Conservation (phyloP, 2,888 invertebrate species). For the Drosophila pseudotakahashii region DNA sequence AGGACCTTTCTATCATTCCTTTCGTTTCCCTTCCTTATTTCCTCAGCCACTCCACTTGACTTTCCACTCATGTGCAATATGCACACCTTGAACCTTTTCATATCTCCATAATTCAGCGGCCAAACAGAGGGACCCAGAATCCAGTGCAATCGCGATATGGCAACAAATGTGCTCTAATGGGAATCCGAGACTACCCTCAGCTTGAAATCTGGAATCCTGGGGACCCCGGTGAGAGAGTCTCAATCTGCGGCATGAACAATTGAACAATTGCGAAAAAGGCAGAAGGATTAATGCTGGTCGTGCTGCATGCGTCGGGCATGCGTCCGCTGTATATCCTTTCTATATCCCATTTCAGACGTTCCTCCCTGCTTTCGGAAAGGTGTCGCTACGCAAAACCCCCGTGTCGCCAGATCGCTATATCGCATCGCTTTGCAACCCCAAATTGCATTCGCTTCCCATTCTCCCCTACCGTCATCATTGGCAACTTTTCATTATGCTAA, state of each 20-base stretch:
- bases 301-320: conserved; percentile 43
- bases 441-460: conserved; percentile 72
- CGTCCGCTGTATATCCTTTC: conserved; percentile 29
- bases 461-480: conserved; percentile 62
- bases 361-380: conserved; percentile 55
- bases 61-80: conserved; percentile 30
- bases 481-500: conserved; percentile 78
- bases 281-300: conserved; percentile 81
- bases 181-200: conserved; percentile 37
- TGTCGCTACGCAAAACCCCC: conserved; percentile 47
- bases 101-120: conserved; percentile 70
- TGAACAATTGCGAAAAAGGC: conserved; percentile 74
- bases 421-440: conserved; percentile 70
- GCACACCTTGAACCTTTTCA: conserved; percentile 54
- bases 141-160: conserved; percentile 66
- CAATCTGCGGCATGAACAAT: conserved; percentile 59
- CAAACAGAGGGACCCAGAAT: conserved; percentile 28
- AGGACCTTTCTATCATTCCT: too few species aligned
- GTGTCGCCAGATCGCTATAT: conserved; percentile 64
- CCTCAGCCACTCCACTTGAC: conserved; percentile 55
- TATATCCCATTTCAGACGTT: conserved; percentile 35
- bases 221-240: not conserved
- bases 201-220: not conserved
- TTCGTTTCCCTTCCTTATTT: not conserved
- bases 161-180: conserved; percentile 49